Conservation (phyloP, 2,113 vertebrate genomes). For the Miniopterus natalensis region DNA sequence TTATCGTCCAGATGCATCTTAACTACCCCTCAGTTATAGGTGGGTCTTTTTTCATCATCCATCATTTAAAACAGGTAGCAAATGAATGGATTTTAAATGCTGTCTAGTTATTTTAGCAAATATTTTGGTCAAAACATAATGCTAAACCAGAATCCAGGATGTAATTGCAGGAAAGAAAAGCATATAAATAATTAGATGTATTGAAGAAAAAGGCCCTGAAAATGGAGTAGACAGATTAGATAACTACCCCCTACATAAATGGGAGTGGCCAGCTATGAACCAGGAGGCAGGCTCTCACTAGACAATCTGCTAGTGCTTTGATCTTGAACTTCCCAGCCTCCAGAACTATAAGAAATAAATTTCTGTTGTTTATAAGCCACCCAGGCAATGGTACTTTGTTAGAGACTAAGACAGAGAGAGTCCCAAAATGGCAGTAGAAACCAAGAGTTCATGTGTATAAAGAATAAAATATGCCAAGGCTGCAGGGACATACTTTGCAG, state of each 20-base stretch:
- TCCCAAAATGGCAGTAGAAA: not conserved
- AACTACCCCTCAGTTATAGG: not conserved
- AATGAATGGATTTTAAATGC: not conserved
- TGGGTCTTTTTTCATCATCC: not conserved
- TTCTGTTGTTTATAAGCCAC: not conserved
- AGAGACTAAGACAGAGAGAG: not conserved
- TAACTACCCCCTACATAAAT: not conserved
- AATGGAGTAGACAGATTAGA: not conserved
- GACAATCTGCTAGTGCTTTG: not conserved
- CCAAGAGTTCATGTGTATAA: not conserved
- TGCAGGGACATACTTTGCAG: not conserved
- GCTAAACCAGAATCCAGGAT: conserved; percentile 16
- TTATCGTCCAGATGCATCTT: not conserved
- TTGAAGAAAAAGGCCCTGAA: not conserved
- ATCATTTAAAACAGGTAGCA: conserved; percentile 18
- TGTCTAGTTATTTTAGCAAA: conserved; percentile 39
- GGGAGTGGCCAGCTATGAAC: not conserved
- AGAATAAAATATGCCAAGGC: not conserved
- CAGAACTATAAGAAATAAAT: not conserved
- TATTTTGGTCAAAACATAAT: not conserved
- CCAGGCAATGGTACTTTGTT: not conserved
- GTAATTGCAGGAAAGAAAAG: not conserved
- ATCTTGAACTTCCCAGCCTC: not conserved
- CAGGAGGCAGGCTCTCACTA: not conserved
- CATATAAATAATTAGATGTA: conserved; percentile 18